Evolutionary conservation across 2,797 vertebrate genomes (phyloP), one percentile per base, ranked within the genome.

Genomic region (Sebastes taczanowskii): DNA sequence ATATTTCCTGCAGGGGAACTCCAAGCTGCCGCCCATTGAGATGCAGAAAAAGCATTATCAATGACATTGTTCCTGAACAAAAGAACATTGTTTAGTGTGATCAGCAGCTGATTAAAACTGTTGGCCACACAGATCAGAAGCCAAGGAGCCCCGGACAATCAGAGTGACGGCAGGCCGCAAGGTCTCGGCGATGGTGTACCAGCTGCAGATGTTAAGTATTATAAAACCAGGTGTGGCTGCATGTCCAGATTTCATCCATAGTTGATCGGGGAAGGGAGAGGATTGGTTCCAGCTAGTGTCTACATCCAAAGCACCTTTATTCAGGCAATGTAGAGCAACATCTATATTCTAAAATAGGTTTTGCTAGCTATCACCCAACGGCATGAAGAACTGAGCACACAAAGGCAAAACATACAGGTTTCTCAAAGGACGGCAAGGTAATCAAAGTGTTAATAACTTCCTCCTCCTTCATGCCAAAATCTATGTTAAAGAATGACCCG

Each of bases 11-110:
- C 18, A 29, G 71, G 0, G 23, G 9, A 72, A 38, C 71, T 71
- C 23, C 34, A 65, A 61, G 27, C 68, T 61, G 52, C 53, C 16
- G 23, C 69, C 70, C 63, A 66, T 7, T 62, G 27, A 73, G 49
- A 52, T 13, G 58, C 35, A 71, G 30, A 65, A 73, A 68, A 76
- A 63, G 7, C 38, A 34, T 60, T 56, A 72, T 80, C 60, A 32
- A 16, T 13, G 49, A 59, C 34, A 67, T 62, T 73, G 64, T 83
- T 78, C 18, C 25, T 3, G 35, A 72, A 69, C 68, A 78, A 81
- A 73, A 70, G 61, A 52, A 42, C 46, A 65, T 75, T 81, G 79
- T 78, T 80, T 60, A 2, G 22, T 49, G 49, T 34, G 60, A 81
- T 60, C 59, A 46, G 35, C 20, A 56, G 67, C 60, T 77, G 77